Evolutionary conservation across 2,888 invertebrate species (phyloP).

Genomic region (Tineola bisselliella): DNA sequence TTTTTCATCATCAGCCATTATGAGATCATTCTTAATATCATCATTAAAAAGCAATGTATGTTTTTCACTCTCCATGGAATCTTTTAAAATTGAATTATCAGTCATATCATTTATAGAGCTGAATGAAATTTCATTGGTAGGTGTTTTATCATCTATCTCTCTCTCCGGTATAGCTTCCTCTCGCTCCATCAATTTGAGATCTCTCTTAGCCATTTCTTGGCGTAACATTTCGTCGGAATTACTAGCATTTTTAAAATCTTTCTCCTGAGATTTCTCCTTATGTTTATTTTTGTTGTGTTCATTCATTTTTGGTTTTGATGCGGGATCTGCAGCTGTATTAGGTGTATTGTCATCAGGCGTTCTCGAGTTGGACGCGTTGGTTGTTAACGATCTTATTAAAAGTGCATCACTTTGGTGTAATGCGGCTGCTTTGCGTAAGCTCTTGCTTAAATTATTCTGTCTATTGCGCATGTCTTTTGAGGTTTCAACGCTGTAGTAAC

Average conservation of each 20-base stretch:
- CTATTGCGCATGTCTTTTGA: slow-evolving; percentile 57
- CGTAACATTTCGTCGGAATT: slow-evolving; percentile 35
- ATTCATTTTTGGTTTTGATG: slow-evolving; percentile 29
- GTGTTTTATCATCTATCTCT: slow-evolving; percentile 51
- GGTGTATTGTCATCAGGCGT: slow-evolving; percentile 43
- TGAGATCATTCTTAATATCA: slow-evolving; percentile 59
- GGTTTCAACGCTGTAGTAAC: slow-evolving; percentile 26
- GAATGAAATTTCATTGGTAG: slow-evolving; percentile 59
- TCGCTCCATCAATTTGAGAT: slow-evolving; percentile 31
- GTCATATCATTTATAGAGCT: slow-evolving; percentile 61
- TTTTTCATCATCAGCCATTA: slow-evolving; percentile 61
- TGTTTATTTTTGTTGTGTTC: slow-evolving; percentile 41
- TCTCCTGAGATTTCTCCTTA: slow-evolving; percentile 43
- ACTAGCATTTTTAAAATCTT: slow-evolving; percentile 50
- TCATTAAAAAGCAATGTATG: slow-evolving; percentile 53
- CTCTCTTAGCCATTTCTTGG: slow-evolving; percentile 36
- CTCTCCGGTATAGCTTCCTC: slow-evolving; percentile 38
- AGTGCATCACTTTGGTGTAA: slow-evolving; percentile 54
- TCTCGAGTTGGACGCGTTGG: slow-evolving; percentile 32
- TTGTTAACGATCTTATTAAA: slow-evolving; percentile 49
- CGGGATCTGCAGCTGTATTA: slow-evolving; percentile 30
- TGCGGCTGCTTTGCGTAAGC: slow-evolving; percentile 53
- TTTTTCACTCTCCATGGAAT: slow-evolving; percentile 61
- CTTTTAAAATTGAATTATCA: slow-evolving; percentile 56
- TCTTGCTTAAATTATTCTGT: slow-evolving; percentile 57